These are phyloP conservation scores for Abscondita cerata DNA, from an alignment of 2,888 invertebrate genomes.

Conservation along the genomic window DNA sequence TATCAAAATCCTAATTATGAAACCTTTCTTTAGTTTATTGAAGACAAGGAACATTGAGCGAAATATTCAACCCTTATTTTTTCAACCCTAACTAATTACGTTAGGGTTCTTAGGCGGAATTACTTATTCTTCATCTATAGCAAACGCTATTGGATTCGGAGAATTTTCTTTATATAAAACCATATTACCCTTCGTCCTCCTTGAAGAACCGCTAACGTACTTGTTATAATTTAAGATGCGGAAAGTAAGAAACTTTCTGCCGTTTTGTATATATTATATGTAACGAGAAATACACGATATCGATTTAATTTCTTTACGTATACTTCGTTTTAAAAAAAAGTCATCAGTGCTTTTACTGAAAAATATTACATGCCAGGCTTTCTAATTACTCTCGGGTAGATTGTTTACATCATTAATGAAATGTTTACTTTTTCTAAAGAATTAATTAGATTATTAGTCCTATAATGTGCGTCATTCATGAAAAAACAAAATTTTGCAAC, in stretches of 20 bases:
- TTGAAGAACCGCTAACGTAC: slow-evolving; percentile 46
- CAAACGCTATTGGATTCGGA: slow-evolving; percentile 41
- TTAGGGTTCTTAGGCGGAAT: slow-evolving; percentile 74
- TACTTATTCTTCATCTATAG: slow-evolving; percentile 65
- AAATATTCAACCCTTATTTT: slow-evolving; percentile 65
- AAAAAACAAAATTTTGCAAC: no score
- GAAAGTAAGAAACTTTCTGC: slow-evolving; percentile 49
- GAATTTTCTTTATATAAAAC: slow-evolving; percentile 33
- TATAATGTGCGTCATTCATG: no score
- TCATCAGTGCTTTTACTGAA: no score
- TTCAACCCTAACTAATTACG: slow-evolving; percentile 69
- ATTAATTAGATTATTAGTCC: no score
- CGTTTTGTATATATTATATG: slow-evolving; percentile 35
- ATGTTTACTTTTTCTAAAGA: no score
- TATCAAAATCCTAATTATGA: neutral
- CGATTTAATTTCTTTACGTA: slow-evolving; percentile 38
- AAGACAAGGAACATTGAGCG: slow-evolving; percentile 41
- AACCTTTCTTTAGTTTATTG: slow-evolving; percentile 5
- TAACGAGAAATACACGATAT: slow-evolving; percentile 34
- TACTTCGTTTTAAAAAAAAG: no score
- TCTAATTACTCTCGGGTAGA: neutral
- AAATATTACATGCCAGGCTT: neutral
- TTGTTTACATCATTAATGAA: no score
- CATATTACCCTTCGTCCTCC: slow-evolving; percentile 41
- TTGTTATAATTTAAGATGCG: slow-evolving; percentile 44